A percentile compares a stretch with the other conserved stretches of the same genome.
These are phyloP conservation scores for Sitodiplosis mosellana DNA, from an alignment of 1,140 invertebrate genomes.

Conservation along the genomic window DNA sequence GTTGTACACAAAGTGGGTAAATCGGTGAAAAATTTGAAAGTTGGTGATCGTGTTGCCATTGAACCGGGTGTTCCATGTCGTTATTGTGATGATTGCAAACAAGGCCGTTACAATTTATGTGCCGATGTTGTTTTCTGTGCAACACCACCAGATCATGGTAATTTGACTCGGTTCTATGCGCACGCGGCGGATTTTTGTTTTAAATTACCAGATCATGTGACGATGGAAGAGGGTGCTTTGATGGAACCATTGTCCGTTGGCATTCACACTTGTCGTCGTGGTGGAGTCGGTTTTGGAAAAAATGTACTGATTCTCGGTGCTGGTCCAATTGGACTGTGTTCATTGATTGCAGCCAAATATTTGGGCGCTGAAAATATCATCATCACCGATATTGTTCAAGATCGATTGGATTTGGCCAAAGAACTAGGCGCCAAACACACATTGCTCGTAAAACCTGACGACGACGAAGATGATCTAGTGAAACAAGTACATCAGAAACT, in stretches of 20 bases:
- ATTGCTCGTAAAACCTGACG: constrained; percentile 33
- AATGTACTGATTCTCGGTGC: constrained; percentile 68
- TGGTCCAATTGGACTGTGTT: constrained; percentile 74
- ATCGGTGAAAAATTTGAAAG: constrained; percentile 50
- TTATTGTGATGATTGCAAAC: constrained; percentile 60
- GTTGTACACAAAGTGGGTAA: constrained; percentile 41
- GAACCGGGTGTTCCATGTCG: constrained; percentile 78
- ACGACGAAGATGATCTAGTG: constrained; percentile 35
- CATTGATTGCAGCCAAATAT: constrained; percentile 59
- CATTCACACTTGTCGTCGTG: constrained; percentile 70
- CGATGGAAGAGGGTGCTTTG: constrained; percentile 75
- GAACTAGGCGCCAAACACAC: constrained; percentile 55
- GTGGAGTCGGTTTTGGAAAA: constrained; percentile 39
- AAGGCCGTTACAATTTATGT: constrained; percentile 74
- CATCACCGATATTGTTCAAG: constrained; percentile 58
- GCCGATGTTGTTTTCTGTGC: constrained; percentile 65
- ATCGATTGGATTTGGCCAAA: constrained; percentile 53
- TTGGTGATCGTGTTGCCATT: constrained; percentile 72
- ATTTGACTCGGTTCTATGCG: constrained; percentile 56
- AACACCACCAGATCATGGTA: constrained; percentile 70
- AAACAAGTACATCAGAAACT: constrained; percentile 38
- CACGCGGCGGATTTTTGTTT: constrained; percentile 81
- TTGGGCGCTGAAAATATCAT: constrained; percentile 67
- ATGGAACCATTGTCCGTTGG: constrained; percentile 78
- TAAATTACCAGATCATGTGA: constrained; percentile 70